Evolutionary conservation across 2,797 vertebrate species (phyloP), one percentile per base, ranked within the genome.

Genomic region (Silurus aristotelis): DNA sequence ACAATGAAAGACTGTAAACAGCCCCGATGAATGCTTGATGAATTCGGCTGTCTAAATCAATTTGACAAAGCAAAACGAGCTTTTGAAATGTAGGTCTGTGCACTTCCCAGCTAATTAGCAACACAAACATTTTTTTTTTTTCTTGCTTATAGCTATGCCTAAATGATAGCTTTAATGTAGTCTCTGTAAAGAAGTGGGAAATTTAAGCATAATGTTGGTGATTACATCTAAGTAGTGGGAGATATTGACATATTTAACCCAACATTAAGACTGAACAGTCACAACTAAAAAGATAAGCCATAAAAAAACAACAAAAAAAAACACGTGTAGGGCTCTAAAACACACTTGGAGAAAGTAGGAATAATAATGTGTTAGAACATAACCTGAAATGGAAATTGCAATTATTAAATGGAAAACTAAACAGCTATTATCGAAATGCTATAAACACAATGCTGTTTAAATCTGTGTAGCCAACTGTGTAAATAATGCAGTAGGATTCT

Each of bases 1-100:
- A 95, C 92, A 93, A 94, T 94, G 94, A 93, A 92, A 93, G 86
- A 90, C 91, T 91, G 93, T 94, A 93, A 94, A 93, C 91, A 89
- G 91, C 90, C 91, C 92, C 93, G 92, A 95, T 93, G 93, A 94
- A 91, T 89, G 90, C 88, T 91, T 94, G 93, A 94, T 92, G 92
- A 93, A 91, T 91, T 87, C 89, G 90, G 90, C 90, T 92, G 92
- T 94, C 94, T 84, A 88, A 92, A 91, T 87, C 89, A 84, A 93
- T 94, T 94, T 92, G 84, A 75, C 20, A 8, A 88, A 84, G 86
- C 38, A 55, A 78, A 87, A 89, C 87, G 87, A 89, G 86, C 83
- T 31, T 60, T 83, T 86, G 89, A 90, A 89, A 90, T 92, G 87
- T 88, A 84, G 87, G 85, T 90, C 81, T 89, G 61, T 91, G 82